Evolutionary conservation across 2,113 vertebrate genomes (phyloP), one percentile per base, ranked within the genome.

Genomic region (Pseudopipra pipra): DNA sequence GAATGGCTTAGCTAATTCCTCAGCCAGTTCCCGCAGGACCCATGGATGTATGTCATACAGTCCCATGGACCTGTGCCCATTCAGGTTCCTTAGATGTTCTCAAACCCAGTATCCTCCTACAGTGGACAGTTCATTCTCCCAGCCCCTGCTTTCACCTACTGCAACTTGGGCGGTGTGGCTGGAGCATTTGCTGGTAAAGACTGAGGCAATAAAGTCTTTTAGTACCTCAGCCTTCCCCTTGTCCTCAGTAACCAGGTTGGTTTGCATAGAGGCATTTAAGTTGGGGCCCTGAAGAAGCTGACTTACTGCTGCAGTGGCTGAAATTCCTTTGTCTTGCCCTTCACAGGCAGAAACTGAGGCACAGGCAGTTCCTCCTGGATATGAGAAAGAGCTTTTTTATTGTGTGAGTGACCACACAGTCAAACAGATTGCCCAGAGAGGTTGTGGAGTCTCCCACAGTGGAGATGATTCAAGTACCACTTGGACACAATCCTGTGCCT

Each of bases 241-340:
- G 12, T n/a, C 31, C 55, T 22, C 18, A 30, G 20, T n/a, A 56
- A 33, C 55, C 31, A 56, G 55, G 20, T 56, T 33, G 21, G 8
- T 88, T 80, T 73, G 21, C 30, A 27, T 5, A 15, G 9, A n/a
- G 25, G n/a, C 8, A 15, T 65, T 56, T 33, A 37, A 16, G 17
- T 2, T 23, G 11, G 17, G 11, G 2, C n/a, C 35, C 21, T 0
- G 0, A 49, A 43, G 35, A 43, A 66, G 35, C 9, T 66, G 31
- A 51, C 35, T 49, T 43, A 31, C 6, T 72, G 25, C 25, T 80
- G 25, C 1, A 65, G 63, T 72, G 31, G 11, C 11, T 80, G 51
- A 56, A 65, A 49, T 27, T 49, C 25, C 17, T 22, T 79, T 27
- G 12, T 43, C 11, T 31, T 35, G 17, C 35, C 11, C 21, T 56